Evolutionary conservation across 2,113 vertebrate genomes (phyloP).

Genomic region (Tachycineta bicolor): DNA sequence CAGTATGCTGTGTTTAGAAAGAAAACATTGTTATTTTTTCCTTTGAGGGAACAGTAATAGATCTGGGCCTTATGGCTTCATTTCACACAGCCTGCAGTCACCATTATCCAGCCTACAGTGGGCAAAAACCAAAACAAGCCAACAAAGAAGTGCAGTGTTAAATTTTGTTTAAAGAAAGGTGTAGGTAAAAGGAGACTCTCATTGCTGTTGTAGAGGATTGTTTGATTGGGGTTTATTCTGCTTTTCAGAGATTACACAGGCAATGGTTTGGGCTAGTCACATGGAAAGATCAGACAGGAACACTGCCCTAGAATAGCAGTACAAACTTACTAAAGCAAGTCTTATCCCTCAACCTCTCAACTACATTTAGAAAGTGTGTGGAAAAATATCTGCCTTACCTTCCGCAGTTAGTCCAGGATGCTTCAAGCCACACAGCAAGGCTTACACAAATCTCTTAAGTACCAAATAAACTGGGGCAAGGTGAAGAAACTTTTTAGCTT

Average conservation of each 20-base stretch:
- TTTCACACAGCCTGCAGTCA: neutral
- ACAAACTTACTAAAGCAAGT: neutral
- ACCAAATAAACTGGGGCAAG: neutral
- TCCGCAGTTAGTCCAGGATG: neutral
- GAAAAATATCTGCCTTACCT: neutral
- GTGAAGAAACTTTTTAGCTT: neutral
- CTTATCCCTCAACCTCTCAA: neutral
- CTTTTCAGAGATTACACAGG: neutral
- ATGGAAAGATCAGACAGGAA: neutral
- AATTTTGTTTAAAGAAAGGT: neutral
- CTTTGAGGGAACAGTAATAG: neutral
- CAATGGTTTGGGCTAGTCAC: neutral
- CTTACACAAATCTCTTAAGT: neutral
- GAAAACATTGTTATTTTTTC: neutral
- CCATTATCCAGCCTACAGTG: neutral
- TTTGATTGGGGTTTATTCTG: neutral
- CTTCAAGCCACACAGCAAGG: neutral
- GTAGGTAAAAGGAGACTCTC: neutral
- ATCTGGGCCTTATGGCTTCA: neutral
- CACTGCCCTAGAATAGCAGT: neutral
- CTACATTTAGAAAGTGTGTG: neutral
- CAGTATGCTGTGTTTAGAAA: neutral
- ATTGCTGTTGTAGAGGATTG: neutral
- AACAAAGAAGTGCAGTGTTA: neutral
- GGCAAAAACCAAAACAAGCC: neutral